Conservation (phyloP, 37 sponge, comb jelly and placozoan species). For the Mnemiopsis leidyi region DNA sequence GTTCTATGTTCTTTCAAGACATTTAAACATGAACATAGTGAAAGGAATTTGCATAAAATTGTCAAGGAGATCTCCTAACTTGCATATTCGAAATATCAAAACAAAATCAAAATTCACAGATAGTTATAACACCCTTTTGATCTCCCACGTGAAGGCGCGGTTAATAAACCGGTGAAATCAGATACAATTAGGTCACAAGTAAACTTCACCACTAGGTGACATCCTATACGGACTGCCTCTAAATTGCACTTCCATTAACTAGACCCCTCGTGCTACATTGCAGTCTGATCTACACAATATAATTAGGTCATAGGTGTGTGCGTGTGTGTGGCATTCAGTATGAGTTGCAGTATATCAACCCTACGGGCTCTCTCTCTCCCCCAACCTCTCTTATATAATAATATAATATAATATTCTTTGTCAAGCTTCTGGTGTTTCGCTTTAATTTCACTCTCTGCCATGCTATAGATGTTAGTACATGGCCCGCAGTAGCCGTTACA, state of each 20-base stretch:
- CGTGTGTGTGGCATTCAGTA: background rate
- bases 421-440: background rate
- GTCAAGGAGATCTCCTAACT: background rate
- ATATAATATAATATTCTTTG: background rate
- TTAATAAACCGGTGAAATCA: too few relatives aligned
- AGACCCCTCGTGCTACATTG: background rate
- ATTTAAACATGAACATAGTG: background rate
- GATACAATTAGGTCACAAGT: background rate
- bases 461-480: background rate
- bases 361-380: background rate
- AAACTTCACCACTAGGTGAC: background rate
- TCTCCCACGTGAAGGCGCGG: too few relatives aligned
- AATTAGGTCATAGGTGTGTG: background rate
- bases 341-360: too few relatives aligned
- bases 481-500: background rate
- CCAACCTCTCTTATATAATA: background rate
- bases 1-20: background rate
- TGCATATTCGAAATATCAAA: background rate
- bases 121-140: background rate
- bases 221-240: background rate
- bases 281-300: background rate
- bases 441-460: background rate
- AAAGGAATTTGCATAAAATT: background rate
- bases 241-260: too few relatives aligned
- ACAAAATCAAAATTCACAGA: background rate